phyloP scores from a whole-genome alignment of 2,888 invertebrate genomes.

The Deladenus siricidicola region DNA sequence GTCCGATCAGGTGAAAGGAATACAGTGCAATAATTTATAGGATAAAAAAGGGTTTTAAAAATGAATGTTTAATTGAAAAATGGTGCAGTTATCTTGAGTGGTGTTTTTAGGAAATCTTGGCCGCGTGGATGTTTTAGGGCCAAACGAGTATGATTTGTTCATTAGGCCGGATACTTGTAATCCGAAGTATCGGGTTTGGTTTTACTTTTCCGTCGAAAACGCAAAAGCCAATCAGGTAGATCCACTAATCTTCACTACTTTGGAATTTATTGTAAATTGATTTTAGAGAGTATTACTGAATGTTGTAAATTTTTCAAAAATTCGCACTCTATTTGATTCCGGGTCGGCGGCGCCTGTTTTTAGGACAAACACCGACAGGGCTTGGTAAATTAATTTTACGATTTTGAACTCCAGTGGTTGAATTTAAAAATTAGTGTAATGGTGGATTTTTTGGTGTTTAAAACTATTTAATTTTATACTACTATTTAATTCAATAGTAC shows the following conservation, averaged over 20 bases:
- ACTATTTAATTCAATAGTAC: too few relatives aligned
- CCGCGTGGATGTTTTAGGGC: constrained; percentile 33
- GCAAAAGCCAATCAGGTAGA: constrained; percentile 32
- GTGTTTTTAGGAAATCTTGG: constrained; percentile 39
- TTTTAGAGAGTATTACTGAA: constrained; percentile 85
- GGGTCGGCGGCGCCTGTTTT: constrained; percentile 83
- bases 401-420: too few relatives aligned
- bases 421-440: too few relatives aligned
- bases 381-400: constrained; percentile 80
- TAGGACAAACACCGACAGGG: constrained; percentile 68
- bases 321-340: constrained; percentile 74
- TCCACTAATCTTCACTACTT: neutral
- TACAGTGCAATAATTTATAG: too few relatives aligned
- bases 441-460: too few relatives aligned
- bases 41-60: neutral
- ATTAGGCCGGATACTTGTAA: constrained; percentile 92
- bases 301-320: constrained; percentile 89
- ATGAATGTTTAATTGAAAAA: neutral
- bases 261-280: constrained; percentile 7
- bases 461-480: too few relatives aligned
- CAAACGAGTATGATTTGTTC: constrained; percentile 80
- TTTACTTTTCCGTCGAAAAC: constrained; percentile 74
- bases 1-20: too few relatives aligned
- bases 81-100: neutral
- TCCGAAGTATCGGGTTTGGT: constrained; percentile 86